These are phyloP conservation scores for Drosophila persimilis DNA, from an alignment of 1,140 invertebrate genomes.

Conservation along the genomic window DNA sequence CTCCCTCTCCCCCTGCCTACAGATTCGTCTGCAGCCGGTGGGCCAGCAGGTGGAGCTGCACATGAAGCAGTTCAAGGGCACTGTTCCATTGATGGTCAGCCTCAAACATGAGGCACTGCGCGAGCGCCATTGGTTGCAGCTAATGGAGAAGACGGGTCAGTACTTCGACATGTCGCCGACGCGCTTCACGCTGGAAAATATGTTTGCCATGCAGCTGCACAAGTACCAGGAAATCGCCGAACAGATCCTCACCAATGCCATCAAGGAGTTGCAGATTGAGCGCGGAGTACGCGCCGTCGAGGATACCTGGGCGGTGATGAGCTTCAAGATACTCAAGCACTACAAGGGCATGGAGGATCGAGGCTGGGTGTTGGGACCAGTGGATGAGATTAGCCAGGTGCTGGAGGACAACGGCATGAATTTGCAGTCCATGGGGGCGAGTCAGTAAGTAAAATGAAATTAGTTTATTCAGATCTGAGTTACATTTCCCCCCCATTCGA, in stretches of 20 bases:
- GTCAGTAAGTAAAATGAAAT: constrained; percentile 84
- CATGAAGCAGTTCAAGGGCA: constrained; percentile 94
- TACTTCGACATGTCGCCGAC: constrained; percentile 94
- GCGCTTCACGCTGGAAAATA: constrained; percentile 93
- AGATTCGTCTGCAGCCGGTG: constrained; percentile 85
- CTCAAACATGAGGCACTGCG: constrained; percentile 95
- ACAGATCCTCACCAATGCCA: constrained; percentile 92
- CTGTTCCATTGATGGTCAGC: constrained; percentile 94
- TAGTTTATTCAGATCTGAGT: no score
- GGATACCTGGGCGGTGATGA: constrained; percentile 89
- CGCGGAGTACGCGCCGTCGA: constrained; percentile 91
- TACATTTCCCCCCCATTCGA: not conserved
- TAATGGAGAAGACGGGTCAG: constrained; percentile 92
- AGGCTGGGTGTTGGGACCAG: constrained; percentile 88
- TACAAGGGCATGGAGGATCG: constrained; percentile 86
- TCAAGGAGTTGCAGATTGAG: constrained; percentile 95
- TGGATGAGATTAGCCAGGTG: constrained; percentile 91
- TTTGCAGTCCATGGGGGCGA: constrained; percentile 94
- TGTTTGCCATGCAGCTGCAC: constrained; percentile 95
- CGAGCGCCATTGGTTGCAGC: constrained; percentile 93
- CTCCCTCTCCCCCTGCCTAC: not conserved
- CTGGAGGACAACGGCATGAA: constrained; percentile 95
- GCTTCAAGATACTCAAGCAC: constrained; percentile 89
- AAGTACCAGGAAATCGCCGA: constrained; percentile 92
- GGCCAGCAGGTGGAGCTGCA: constrained; percentile 89